Base-by-base conservation (phyloP, 2,113 vertebrate genomes). In the Bufo gargarizans region DNA sequence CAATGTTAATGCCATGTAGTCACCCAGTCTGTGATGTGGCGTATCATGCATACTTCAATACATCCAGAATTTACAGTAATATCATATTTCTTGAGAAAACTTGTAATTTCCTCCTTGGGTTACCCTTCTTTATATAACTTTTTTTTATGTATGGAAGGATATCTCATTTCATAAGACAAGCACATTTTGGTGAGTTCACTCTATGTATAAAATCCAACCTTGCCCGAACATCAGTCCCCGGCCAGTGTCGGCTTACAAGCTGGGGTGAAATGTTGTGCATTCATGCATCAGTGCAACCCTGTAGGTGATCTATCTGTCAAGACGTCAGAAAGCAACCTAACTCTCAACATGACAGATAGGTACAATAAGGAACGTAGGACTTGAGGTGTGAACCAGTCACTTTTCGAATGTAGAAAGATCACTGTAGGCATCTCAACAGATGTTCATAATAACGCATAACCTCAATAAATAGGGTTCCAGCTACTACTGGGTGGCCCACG, bases 101-200 rank as follows among this genome's bases (percentile, higher is more conserved):
- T 16, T 80, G 55, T 80, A 45, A 59, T 80, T 80, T 58, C 16
- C 72, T 76, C 8, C 82, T 55, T 20, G 65, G 6, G 49, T 85
- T 85, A 74, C 69, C 50, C 43, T 85, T 85, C 84, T 61, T 85
- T 85, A 85, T 85, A 76, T 85, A 85, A 76, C 84, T 76, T 85
- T 33, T 33, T 33, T 85, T 85, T 85, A 85, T 85, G 69, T 59
- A 85, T 85, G 69, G 84, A 85, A 85, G 76, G 84, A 85, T 22
- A 85, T 85, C 69, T 74, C 0, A 76, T 85, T 85, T 85, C 84
- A 74, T 76, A 76, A 76, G 72, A 59, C 69, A 45, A 47, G 84
- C 84, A 85, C 69, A 85, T 85, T 85, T 85, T 72, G 17, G 55
- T 59, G n/a, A 45, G 84, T 8, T 43, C 19, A 17, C 16, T 59